Percentiles rank a stretch among this genome's conserved stretches.
phyloP scores from a whole-genome alignment of 2,888 invertebrate species.

The Cephus spinipes region DNA sequence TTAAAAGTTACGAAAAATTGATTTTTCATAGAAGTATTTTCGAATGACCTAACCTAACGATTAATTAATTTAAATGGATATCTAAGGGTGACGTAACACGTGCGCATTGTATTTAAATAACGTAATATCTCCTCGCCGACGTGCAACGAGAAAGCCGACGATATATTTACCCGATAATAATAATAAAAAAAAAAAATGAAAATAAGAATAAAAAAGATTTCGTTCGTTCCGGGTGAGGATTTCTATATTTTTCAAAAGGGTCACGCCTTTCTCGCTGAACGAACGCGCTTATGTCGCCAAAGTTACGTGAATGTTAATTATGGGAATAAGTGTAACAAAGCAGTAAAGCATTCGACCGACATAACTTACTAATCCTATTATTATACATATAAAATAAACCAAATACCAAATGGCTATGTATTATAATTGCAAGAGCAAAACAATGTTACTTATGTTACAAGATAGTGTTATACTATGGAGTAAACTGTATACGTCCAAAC shows the following conservation, averaged over 20 bases:
- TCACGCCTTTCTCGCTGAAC: neutral
- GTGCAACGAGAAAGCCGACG: neutral
- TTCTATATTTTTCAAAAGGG: neutral
- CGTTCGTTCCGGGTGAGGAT: neutral
- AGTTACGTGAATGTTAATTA: neutral
- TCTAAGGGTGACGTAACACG: neutral
- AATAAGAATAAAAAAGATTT: neutral
- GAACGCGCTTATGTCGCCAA: neutral
- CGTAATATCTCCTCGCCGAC: neutral
- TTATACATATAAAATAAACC: neutral
- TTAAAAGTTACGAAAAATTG: neutral
- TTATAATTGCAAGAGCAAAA: slow-evolving; percentile 22
- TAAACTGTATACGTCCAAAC: slow-evolving; percentile 36
- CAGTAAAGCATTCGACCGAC: neutral
- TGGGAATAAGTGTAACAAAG: slow-evolving; percentile 1
- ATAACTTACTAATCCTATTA: slow-evolving; percentile 5
- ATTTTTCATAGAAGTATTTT: neutral
- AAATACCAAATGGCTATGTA: slow-evolving; percentile 18
- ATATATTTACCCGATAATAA: neutral
- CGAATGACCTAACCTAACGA: neutral
- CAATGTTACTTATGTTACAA: slow-evolving; percentile 24
- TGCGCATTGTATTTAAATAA: neutral
- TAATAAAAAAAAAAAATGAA: too few species aligned
- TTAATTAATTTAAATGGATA: neutral
- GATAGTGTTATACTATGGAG: slow-evolving; percentile 30